A percentile compares a stretch with the other conserved stretches of the same genome.
Conservation (phyloP, 2,888 invertebrate genomes). For the Diploptera punctata region DNA sequence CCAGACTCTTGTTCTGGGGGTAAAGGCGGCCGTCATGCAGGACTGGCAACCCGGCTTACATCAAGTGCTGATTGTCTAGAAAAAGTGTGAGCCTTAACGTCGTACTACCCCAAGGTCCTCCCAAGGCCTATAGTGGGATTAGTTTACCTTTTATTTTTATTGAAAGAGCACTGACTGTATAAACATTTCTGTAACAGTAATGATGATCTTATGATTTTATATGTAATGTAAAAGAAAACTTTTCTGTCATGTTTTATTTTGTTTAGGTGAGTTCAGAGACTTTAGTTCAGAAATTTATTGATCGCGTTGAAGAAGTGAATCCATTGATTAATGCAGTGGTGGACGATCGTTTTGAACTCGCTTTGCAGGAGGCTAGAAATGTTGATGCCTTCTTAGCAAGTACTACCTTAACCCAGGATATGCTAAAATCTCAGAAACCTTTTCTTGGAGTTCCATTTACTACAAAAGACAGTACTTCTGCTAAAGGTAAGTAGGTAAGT, state of each 20-base stretch:
- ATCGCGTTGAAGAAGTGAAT: conserved; percentile 79
- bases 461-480: conserved; percentile 86
- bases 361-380: conserved; percentile 76
- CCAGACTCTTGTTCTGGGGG: too few relatives aligned
- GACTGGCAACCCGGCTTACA: too few relatives aligned
- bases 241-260: conserved; percentile 22
- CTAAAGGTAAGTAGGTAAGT: conserved; percentile 67
- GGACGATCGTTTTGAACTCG: conserved; percentile 78
- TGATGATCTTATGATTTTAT: too few relatives aligned
- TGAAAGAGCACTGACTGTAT: too few relatives aligned
- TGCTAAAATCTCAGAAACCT: conserved; percentile 70
- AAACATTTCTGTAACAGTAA: too few relatives aligned
- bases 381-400: conserved; percentile 72
- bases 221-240: too few relatives aligned
- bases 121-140: too few relatives aligned
- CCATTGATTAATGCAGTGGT: conserved; percentile 81
- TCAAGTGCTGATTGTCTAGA: too few relatives aligned
- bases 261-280: conserved; percentile 67
- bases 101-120: too few relatives aligned
- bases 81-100: too few relatives aligned
- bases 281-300: conserved; percentile 75
- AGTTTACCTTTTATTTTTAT: too few relatives aligned
- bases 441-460: conserved; percentile 93
- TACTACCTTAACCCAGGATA: conserved; percentile 64
- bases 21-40: too few relatives aligned